A percentile compares a stretch with the other conserved stretches of the same genome.
Evolutionary conservation across 2,797 vertebrate genomes (phyloP).

Genomic region (Acrossocheilus fasciatus): DNA sequence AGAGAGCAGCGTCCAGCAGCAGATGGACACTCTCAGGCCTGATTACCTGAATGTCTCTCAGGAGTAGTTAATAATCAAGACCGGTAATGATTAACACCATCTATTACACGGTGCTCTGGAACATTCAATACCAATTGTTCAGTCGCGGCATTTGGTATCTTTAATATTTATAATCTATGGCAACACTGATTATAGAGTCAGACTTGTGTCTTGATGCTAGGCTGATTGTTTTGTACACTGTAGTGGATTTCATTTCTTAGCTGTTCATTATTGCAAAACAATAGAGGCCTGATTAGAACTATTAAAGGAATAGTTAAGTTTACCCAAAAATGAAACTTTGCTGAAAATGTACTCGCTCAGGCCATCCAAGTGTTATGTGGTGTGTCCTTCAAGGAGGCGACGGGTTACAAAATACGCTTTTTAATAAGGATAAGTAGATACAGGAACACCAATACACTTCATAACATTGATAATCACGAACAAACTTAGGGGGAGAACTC

Average conservation of each 20-base stretch:
- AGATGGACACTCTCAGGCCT: not conserved
- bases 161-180: not conserved
- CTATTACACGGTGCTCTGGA: not conserved
- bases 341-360: not conserved
- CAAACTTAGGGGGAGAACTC: no score
- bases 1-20: not conserved
- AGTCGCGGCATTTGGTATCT: not conserved
- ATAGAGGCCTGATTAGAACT: not conserved
- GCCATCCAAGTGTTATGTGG: no score
- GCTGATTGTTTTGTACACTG: not conserved
- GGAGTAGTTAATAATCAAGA: not conserved
- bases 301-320: not conserved
- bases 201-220: not conserved
- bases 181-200: not conserved
- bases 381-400: no score
- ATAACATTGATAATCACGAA: no score
- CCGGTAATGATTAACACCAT: conserved; percentile 22
- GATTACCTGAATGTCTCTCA: not conserved
- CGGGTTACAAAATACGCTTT: no score
- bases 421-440: no score
- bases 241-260: not conserved
- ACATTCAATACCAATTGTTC: not conserved
- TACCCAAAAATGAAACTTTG: not conserved
- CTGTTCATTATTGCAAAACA: not conserved
- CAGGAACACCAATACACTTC: no score